Evolutionary conservation across 2,888 invertebrate species (phyloP), one percentile per base, ranked within the genome.

Genomic region (Lamproptera curius): DNA sequence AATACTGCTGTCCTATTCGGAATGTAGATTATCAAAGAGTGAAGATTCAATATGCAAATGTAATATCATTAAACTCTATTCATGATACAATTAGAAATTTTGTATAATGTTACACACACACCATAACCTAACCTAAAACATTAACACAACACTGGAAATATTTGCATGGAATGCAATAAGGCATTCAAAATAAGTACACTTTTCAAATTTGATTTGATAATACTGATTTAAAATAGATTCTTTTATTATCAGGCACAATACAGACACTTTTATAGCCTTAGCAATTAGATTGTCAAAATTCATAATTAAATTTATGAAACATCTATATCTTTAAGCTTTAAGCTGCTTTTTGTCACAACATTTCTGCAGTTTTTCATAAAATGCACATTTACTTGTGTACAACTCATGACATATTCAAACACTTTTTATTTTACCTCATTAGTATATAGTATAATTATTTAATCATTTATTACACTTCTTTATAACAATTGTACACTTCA

Each of bases 161-260:
- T 36, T 40, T 43, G 26, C 11, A 11, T 34, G 37, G 13, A 38
- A 43, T 52, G 35, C 41, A 45, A 39, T 45, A 51, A 20, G 31
- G 31, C 40, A 39, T 48, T 41, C 28, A 40, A 41, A 47, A 51
- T 53, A 56, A 55, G 57, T 58, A 59, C 55, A 50, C 16, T 37
- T 41, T 52, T 34, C 46, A 51, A 53, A 48, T 37, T 39, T 43
- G 33, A 44, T 51, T 50, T 46, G 44, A 56, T 67, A 68, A 68
- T 67, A 68, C 67, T 68, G 67, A 63, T 60, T 59, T 41, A 41
- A 44, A 55, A 54, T 52, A 39, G 20, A 39, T 17, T 17, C 56
- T 54, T 56, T 48, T 36, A 46, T 26, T 16, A 35, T 16, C 38
- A 61, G 54, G 58, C 57, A 58, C 60, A 44, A 50, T 56, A 50